Evolutionary conservation across 2,113 vertebrate genomes (phyloP).

Genomic region (Apus apus): DNA sequence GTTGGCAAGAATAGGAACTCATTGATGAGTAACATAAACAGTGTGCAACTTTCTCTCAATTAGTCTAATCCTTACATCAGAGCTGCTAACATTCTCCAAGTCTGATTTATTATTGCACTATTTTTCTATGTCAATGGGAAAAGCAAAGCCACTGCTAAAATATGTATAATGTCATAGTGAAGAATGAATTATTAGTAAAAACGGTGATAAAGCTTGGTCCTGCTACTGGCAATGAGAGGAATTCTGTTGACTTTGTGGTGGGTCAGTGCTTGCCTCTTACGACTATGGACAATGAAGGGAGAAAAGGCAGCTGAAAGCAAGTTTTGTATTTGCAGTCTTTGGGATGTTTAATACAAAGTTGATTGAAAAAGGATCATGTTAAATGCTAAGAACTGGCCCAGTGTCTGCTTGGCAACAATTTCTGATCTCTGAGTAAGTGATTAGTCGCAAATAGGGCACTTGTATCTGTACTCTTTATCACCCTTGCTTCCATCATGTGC

Average conservation of each 20-base stretch:
- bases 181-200: slow-evolving; percentile 27
- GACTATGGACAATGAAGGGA: neutral
- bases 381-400: neutral
- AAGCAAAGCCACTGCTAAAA: neutral
- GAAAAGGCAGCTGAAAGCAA: slow-evolving; percentile 5
- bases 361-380: neutral
- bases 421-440: slow-evolving; percentile 19
- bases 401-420: neutral
- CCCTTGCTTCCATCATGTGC: neutral
- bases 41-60: neutral
- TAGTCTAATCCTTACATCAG: neutral
- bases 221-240: neutral
- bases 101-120: neutral
- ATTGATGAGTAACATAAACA: neutral
- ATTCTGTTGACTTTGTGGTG: neutral
- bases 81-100: neutral
- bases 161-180: neutral
- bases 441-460: slow-evolving; percentile 13
- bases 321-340: neutral
- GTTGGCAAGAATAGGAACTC: neutral
- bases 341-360: neutral
- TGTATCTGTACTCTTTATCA: slow-evolving; percentile 14
- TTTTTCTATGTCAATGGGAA: neutral
- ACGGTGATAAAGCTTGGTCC: neutral
- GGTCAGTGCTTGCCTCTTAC: neutral